phyloP scores from a whole-genome alignment of 64 coral and sea anemone genomes.

The Montipora sp. region DNA sequence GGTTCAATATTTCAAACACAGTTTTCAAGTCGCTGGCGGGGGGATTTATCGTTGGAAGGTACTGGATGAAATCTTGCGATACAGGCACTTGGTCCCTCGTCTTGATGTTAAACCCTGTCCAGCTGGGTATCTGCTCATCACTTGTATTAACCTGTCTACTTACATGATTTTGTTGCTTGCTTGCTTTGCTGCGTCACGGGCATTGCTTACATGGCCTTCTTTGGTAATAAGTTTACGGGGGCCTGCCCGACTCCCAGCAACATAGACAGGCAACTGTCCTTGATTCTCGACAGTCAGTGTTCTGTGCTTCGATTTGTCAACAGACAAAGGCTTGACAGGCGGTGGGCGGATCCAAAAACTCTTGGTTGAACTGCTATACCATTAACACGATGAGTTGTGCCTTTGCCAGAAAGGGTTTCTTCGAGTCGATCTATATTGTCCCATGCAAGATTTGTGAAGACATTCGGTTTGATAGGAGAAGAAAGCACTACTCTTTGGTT shows the following conservation, averaged over 20 bases:
- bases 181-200: background rate
- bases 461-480: too few relatives aligned
- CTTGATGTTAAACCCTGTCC: slow-evolving; percentile 70
- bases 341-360: too few relatives aligned
- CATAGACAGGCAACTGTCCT: background rate
- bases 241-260: slow-evolving; percentile 39
- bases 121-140: slow-evolving; percentile 35
- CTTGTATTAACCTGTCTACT: slow-evolving; percentile 6
- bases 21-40: slow-evolving; percentile 43
- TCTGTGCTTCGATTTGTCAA: slow-evolving; percentile 46
- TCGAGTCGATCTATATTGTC: too few relatives aligned
- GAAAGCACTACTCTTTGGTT: too few relatives aligned
- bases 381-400: too few relatives aligned
- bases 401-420: too few relatives aligned
- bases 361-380: too few relatives aligned
- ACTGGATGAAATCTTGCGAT: slow-evolving; percentile 33
- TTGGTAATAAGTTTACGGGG: slow-evolving; percentile 10
- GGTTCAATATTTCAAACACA: slow-evolving; percentile 41
- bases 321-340: background rate
- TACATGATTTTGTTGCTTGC: background rate
- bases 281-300: slow-evolving; percentile 18
- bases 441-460: too few relatives aligned
- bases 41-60: slow-evolving; percentile 54
- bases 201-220: slow-evolving; percentile 14
- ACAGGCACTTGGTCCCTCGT: slow-evolving; percentile 29